Evolutionary conservation across 2,888 invertebrate species (phyloP).

Genomic region (Amblyjoppa fuscipennis): DNA sequence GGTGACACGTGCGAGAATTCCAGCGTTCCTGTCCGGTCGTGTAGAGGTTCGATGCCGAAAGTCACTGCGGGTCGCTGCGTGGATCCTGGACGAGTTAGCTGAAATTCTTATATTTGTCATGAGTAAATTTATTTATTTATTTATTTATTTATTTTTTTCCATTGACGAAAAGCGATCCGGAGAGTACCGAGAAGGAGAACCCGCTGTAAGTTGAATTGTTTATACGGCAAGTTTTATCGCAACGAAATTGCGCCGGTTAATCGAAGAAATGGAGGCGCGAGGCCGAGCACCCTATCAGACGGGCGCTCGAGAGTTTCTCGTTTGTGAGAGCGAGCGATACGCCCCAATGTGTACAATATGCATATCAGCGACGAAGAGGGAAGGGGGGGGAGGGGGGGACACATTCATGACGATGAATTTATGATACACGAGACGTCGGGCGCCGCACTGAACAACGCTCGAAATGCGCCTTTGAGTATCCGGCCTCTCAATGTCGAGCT

Average conservation of each 20-base stretch:
- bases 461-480: neutral
- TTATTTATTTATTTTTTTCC: neutral
- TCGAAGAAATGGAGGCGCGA: neutral
- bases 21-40: constrained; percentile 29
- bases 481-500: neutral
- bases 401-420: constrained; percentile 20
- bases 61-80: neutral
- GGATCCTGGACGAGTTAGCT: neutral
- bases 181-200: neutral
- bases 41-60: neutral
- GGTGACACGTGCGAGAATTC: constrained; percentile 28
- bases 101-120: constrained; percentile 3
- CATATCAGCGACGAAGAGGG: neutral
- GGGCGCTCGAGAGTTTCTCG: neutral
- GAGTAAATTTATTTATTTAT: neutral
- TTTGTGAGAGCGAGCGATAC: neutral
- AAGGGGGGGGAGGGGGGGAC: no score
- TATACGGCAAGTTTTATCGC: neutral
- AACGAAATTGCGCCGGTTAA: neutral
- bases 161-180: neutral
- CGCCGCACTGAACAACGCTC: neutral
- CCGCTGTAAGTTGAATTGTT: neutral
- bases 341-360: constrained; percentile 2
- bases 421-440: constrained; percentile 20
- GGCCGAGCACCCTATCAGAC: neutral